phyloP scores from a whole-genome alignment of 1,140 invertebrate genomes.

The Drosophila santomea region DNA sequence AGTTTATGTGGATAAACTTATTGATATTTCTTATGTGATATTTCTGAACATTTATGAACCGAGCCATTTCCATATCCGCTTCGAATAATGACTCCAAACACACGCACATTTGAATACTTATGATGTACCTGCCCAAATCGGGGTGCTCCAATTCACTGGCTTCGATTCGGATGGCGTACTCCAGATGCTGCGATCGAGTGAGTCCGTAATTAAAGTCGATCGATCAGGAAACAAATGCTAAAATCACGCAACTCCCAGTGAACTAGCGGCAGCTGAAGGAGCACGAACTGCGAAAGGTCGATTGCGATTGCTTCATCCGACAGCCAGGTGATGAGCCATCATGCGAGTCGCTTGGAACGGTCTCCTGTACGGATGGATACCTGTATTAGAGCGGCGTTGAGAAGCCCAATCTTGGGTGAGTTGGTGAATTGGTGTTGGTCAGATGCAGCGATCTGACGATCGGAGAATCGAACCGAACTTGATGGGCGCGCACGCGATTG shows the following conservation, averaged over 20 bases:
- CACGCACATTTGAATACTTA: constrained; percentile 8
- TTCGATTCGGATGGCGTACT: constrained; percentile 24
- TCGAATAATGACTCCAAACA: neutral
- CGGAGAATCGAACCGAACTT: constrained; percentile 12
- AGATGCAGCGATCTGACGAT: constrained; percentile 5
- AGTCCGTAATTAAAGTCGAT: constrained; percentile 73
- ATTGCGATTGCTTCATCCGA: constrained; percentile 80
- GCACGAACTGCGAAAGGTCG: constrained; percentile 37
- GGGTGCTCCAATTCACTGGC: constrained; percentile 28
- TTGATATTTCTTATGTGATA: too few relatives aligned
- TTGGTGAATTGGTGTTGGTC: constrained; percentile 8
- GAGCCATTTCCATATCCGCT: constrained; percentile 1
- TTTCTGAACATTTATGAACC: too few relatives aligned
- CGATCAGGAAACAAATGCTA: constrained; percentile 83
- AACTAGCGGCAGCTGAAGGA: constrained; percentile 28
- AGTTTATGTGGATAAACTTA: too few relatives aligned
- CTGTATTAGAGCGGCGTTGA: constrained; percentile 66
- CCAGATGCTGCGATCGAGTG: constrained; percentile 37
- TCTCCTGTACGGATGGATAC: constrained; percentile 42
- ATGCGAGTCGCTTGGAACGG: too few relatives aligned
- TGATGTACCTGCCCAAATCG: constrained; percentile 10
- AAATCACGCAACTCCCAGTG: constrained; percentile 76
- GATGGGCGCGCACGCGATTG: constrained; percentile 69
- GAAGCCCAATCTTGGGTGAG: constrained; percentile 15
- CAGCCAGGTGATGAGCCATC: constrained; percentile 78